Evolutionary conservation across 53 echinoderm and acorn worm species (phyloP), one percentile per base, ranked within the genome.

Genomic region (Hippasteria phrygiana): DNA sequence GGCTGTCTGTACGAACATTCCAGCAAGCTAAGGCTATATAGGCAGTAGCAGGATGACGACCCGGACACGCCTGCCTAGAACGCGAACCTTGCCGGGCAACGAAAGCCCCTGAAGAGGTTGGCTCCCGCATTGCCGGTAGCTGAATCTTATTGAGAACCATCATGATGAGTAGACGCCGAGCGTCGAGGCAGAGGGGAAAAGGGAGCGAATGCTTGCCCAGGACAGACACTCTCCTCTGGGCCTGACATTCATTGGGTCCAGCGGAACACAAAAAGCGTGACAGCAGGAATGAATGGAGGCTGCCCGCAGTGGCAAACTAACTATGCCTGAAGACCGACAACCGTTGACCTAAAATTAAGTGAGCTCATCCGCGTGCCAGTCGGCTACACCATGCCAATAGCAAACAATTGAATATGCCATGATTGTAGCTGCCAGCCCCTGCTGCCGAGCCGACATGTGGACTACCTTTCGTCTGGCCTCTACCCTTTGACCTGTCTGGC

Each of bases 141-240:
- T 66, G 43, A 84, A 2, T 11, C 0, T 14, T 84, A 46, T 42
- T 35, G 0, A 14, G 27, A 62, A 45, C 51, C 17, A 48, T 66
- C 45, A 66, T 43, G 12, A 39, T 18, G 11, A 28, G 29, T 4
- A 28, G 67, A 22, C 45, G 84, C 43, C 47, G 28, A 84, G 45
- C 43, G 46, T 26, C 45, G 9, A n/a, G 86, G 51, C 50, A 69
- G 22, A 31, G 4, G 31, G 4, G 17, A 20, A 48, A 1, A 45
- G 70, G 0, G 72, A 71, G 48, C 50, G 29, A 50, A 71, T 86
- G 86, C 86, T 71, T 86, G 72, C 86, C 86, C 40, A 71, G 86
- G 71, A 71, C 86, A 71, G 31, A 71, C 33, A 34, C 48, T 46
- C 72, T 13, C 53, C 71, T 86, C 45, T 75, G 51, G 75, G 13